Conservation (phyloP, 2,888 invertebrate genomes). For the Drosophila infuscata region DNA sequence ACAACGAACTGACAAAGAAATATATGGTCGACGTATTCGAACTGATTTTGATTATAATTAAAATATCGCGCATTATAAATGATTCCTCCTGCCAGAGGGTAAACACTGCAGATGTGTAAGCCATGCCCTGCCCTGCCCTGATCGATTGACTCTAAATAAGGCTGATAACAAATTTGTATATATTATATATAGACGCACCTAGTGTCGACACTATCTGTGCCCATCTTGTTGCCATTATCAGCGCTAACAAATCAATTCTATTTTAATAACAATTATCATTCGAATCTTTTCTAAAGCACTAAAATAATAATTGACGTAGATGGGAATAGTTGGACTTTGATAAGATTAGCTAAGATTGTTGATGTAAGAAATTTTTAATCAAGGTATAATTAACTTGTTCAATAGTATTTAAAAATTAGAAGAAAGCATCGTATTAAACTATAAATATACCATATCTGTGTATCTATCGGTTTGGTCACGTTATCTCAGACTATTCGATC, state of each 20-base stretch:
- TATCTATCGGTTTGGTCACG: neutral
- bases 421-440: neutral
- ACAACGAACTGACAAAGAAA: slow-evolving; percentile 5
- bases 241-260: slow-evolving; percentile 17
- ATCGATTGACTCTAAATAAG: slow-evolving; percentile 29
- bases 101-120: slow-evolving; percentile 16
- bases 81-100: slow-evolving; percentile 2
- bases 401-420: neutral
- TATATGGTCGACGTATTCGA: slow-evolving; percentile 1
- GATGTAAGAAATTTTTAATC: neutral
- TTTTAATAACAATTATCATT: slow-evolving; percentile 3
- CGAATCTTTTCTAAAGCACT: neutral
- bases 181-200: slow-evolving; percentile 6
- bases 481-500: neutral
- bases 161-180: slow-evolving; percentile 1
- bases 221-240: slow-evolving; percentile 41
- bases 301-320: neutral
- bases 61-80: slow-evolving; percentile 42
- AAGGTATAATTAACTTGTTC: neutral
- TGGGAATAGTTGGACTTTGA: neutral
- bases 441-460: too few species aligned
- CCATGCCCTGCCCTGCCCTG: slow-evolving; percentile 11
- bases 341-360: neutral
- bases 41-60: slow-evolving; percentile 33
- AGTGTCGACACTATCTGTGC: slow-evolving; percentile 13